Evolutionary conservation across 92 coral and sea anemone species (phyloP).

Genomic region (Zoanthus sansibaricus): DNA sequence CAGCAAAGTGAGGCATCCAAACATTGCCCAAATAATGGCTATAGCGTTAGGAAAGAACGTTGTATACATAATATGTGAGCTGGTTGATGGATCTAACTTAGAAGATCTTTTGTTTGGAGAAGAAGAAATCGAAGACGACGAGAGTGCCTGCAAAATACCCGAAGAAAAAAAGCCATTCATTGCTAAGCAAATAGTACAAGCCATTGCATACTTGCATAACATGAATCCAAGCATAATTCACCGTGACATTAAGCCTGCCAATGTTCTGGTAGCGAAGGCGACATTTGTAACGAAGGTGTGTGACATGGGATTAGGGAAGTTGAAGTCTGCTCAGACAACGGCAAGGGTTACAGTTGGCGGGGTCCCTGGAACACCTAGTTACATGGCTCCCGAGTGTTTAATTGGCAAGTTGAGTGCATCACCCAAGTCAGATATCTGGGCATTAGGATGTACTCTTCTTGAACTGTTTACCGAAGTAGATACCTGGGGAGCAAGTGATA

Average conservation of each 20-base stretch:
- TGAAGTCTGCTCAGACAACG: conserved; percentile 28
- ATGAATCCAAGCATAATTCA: conserved; percentile 32
- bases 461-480: conserved; percentile 11
- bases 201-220: conserved; percentile 38
- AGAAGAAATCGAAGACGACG: conserved; percentile 5
- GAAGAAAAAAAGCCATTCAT: conserved; percentile 5
- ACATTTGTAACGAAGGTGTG: conserved; percentile 41
- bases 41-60: conserved; percentile 39
- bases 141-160: conserved; percentile 15
- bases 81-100: conserved; percentile 27
- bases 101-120: conserved; percentile 24
- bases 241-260: conserved; percentile 49
- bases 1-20: conserved; percentile 31
- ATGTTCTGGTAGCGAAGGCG: conserved; percentile 29
- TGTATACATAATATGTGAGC: conserved; percentile 33
- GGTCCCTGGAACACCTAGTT: conserved; percentile 52
- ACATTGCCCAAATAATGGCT: conserved; percentile 45
- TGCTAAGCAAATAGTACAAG: conserved; percentile 42
- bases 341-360: conserved; percentile 32
- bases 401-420: conserved; percentile 32
- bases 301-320: conserved; percentile 38
- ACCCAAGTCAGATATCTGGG: conserved; percentile 48
- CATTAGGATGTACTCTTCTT: conserved; percentile 49
- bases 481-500: not conserved
- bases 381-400: conserved; percentile 53